Evolutionary conservation across 2,797 vertebrate genomes (phyloP).

Genomic region (Xiphorhynchus erythropygius): DNA sequence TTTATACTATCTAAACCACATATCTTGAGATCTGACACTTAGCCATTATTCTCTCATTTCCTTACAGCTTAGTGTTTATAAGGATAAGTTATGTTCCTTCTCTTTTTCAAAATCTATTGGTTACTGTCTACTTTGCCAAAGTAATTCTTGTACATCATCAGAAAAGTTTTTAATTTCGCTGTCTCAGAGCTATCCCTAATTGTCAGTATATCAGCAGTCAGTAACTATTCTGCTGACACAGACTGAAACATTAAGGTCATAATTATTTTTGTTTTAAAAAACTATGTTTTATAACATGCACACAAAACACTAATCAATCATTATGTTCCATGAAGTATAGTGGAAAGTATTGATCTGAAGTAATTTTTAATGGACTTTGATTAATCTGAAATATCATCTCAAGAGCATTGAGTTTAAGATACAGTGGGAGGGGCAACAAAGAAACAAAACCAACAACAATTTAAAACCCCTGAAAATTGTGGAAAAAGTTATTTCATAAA

Average conservation of each 20-base stretch:
- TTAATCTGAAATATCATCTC: not conserved
- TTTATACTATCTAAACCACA: not conserved
- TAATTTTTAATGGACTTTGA: not conserved
- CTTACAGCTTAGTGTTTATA: not conserved
- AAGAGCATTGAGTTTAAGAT: not conserved
- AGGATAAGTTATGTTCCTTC: not conserved
- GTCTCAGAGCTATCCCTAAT: not conserved
- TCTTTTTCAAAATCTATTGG: not conserved
- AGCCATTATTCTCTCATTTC: not conserved
- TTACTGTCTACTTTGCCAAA: not conserved
- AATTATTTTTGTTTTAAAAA: not conserved
- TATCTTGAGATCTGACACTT: not conserved
- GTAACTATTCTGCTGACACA: not conserved
- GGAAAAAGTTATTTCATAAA: not conserved
- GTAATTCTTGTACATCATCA: not conserved
- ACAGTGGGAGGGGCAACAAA: no score
- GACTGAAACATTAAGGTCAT: not conserved
- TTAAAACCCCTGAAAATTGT: not conserved
- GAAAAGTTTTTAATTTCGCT: not conserved
- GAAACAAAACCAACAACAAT: fast-evolving
- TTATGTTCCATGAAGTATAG: not conserved
- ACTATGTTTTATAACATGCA: not conserved
- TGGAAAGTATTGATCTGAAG: not conserved
- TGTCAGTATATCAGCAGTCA: not conserved
- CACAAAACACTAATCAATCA: not conserved